These are phyloP conservation scores for Menidia beryllina DNA, from an alignment of 2,113 vertebrate species.

Conservation along the genomic window DNA sequence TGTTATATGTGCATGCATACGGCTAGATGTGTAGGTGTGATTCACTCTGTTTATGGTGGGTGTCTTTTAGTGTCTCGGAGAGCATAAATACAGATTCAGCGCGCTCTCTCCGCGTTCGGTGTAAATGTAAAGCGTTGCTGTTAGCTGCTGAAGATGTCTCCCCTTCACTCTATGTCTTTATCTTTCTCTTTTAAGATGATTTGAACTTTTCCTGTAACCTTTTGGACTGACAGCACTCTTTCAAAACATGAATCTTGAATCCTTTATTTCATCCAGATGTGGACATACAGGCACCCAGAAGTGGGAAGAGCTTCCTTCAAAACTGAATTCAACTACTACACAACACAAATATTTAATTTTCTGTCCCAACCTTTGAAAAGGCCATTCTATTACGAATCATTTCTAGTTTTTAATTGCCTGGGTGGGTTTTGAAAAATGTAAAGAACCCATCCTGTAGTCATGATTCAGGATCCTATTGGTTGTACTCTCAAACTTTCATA, in stretches of 20 bases:
- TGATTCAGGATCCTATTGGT: background rate
- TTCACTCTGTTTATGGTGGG: slow-evolving; percentile 61
- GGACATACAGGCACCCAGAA: no score
- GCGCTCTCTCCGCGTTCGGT: slow-evolving; percentile 26
- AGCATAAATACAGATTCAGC: slow-evolving; percentile 47
- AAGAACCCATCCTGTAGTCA: background rate
- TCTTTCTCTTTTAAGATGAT: background rate
- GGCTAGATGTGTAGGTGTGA: slow-evolving; percentile 57
- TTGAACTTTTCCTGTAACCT: background rate
- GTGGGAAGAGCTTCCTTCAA: no score
- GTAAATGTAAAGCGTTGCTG: slow-evolving; percentile 7
- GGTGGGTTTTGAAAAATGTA: background rate
- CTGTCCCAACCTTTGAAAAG: background rate
- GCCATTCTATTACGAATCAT: no score
- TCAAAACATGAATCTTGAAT: no score
- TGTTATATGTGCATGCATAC: slow-evolving; percentile 19
- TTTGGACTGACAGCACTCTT: no score
- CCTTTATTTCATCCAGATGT: no score
- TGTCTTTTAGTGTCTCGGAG: slow-evolving; percentile 50
- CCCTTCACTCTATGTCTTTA: slow-evolving; percentile 8
- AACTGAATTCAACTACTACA: no score
- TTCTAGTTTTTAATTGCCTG: background rate
- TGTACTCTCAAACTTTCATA: background rate
- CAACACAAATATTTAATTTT: background rate
- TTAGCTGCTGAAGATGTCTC: slow-evolving; percentile 7